A percentile compares a stretch with the other conserved stretches of the same genome.
Evolutionary conservation across 1,140 invertebrate species (phyloP).

Genomic region (Tetramorium alpestre): DNA sequence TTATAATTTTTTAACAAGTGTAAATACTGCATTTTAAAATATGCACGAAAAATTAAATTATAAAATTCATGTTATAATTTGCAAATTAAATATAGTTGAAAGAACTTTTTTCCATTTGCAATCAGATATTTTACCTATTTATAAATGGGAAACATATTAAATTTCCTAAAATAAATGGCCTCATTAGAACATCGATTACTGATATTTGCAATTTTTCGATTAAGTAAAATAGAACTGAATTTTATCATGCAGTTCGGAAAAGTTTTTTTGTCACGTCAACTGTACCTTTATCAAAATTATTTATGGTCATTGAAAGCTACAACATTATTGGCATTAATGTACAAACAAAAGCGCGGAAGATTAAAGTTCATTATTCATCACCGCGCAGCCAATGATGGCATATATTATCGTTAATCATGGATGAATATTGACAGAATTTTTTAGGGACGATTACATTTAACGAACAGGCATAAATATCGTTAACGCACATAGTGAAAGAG

Average conservation of each 20-base stretch:
- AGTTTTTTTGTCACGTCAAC: background rate
- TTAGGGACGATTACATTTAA: background rate
- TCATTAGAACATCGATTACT: background rate
- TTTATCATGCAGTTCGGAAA: background rate
- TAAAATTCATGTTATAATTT: background rate
- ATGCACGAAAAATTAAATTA: background rate
- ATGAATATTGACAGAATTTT: constrained; percentile 14
- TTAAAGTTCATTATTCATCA: constrained; percentile 51
- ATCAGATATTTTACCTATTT: background rate
- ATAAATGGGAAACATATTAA: background rate
- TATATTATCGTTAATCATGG: constrained; percentile 28
- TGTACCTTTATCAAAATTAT: constrained; percentile 27
- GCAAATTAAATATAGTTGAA: background rate
- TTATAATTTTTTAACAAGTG: background rate
- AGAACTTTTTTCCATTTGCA: background rate
- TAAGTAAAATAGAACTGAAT: background rate
- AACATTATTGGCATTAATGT: constrained; percentile 11
- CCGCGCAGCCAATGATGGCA: background rate
- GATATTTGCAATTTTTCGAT: background rate
- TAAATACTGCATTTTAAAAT: constrained; percentile 7
- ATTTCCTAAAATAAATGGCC: background rate
- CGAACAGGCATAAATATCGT: background rate
- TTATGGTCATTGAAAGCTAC: constrained; percentile 23
- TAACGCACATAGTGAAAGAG: background rate
- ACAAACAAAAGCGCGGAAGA: constrained; percentile 32